Evolutionary conservation across 2,113 vertebrate genomes (phyloP), one percentile per base, ranked within the genome.

Genomic region (Brachyhypopomus occidentalis): DNA sequence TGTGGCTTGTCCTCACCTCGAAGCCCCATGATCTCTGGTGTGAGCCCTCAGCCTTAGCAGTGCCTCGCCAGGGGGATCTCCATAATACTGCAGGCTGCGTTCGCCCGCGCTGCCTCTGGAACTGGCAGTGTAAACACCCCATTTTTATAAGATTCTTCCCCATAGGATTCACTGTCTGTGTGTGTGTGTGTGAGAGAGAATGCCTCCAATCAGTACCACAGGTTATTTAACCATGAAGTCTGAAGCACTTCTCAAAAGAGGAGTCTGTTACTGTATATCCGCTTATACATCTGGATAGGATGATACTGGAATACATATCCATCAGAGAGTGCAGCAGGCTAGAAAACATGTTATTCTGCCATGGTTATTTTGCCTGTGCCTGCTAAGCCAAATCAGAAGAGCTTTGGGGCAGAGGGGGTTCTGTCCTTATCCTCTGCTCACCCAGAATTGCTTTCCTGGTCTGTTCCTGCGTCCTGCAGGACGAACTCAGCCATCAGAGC

Each of bases 11-110:
- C 30, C 38, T 55, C 11, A 23, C 19, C 30, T 34, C 7, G 58
- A 79, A 60, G 14, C 16, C 25, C 45, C 5, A 30, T 62, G 48
- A n/a, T 80, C 77, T 72, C 76, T 22, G 73, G 20, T 71, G 25
- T 60, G 72, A 71, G 55, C 72, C 34, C 63, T 75, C 25, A 23
- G 76, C 62, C 60, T 7, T 27, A 60, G 66, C 22, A 55, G 14
- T 1, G 6, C 36, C 52, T 75, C 62, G 38, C 56, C 48, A 38
- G 62, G 79, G 30, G 72, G 23, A 27, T 70, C 59, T 70, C 72
- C 58, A 22, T 75, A 81, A 59, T 72, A 56, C 38, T 70, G 77
- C 34, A 22, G 14, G 5, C 48, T 80, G 56, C 16, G 66, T 70
- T 16, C 36, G 77, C n/a, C 27, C 45, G 27, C 38, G 14, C 23